Base-by-base conservation (phyloP, 1,140 invertebrate species). In the Acyrthosiphon pisum region DNA sequence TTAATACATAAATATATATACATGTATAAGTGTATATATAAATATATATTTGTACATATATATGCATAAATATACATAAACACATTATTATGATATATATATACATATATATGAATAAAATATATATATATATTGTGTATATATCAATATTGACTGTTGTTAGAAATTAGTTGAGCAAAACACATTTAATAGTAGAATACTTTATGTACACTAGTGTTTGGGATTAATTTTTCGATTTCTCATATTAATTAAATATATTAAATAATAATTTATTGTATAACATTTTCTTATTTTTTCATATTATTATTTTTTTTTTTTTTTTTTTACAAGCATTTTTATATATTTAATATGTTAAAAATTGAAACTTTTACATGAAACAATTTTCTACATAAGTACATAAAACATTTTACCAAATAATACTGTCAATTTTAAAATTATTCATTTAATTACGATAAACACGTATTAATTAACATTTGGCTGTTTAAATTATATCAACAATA, bases 111-210 rank as follows among this genome's bases (percentile, higher is more conserved):
- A 88, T 50, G 30, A 53, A 84, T 37, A 81, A 20, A 50, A 50
- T 41, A 56, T 84, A 93, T 56, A 93, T 56, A 53, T 41, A 84
- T 84, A 84, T 37, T n/a, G 30, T 56, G 56, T 84, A 86, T 86
- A 93, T 44, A 86, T 48, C 91, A 93, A 90, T 93, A 84, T 93
- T 93, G 91, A 93, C 91, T 93, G 91, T 81, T 81, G 44, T 93
- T 93, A 93, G 91, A 93, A 93, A 93, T 93, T 93, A 93, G 91
- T 93, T 93, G 91, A 93, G 91, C 91, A 93, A 93, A 93, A 93
- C 91, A 84, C 91, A 93, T 86, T 93, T 93, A 53, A 93, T 50
- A 93, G 48, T 93, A 93, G 81, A 93, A 93, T 93, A 93, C 91
- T 93, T 84, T 93, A 93, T 84, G 48, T 93, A 93, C 44, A 92